Evolutionary conservation across 2,888 invertebrate genomes (phyloP), one percentile per base, ranked within the genome.

Genomic region (Lysandra bellargus): DNA sequence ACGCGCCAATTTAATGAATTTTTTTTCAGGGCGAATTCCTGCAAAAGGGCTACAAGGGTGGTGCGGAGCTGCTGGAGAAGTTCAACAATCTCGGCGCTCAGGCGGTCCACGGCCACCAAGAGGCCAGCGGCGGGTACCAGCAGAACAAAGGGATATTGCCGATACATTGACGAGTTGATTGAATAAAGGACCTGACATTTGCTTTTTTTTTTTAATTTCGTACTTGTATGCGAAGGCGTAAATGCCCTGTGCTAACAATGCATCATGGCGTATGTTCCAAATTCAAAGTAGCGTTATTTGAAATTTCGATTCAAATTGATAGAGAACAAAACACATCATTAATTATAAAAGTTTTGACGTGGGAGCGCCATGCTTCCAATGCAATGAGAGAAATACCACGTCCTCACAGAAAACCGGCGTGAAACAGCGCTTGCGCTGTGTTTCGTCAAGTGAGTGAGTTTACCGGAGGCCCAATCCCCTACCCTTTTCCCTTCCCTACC

Each of bases 41-140:
- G 78, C 95, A 95, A 81, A 95, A 95, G 82, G 95, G 95, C 83
- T 95, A 94, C 88, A 95, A 95, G 80, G 96, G 95, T 14, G 95
- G 94, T 60, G 95, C 95, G 2, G 95, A 95, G 83, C 91, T 94
- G 72, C 91, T 95, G 87, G 95, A 95, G 83, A 94, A 95, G 81
- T 95, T 95, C 87, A 96, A 95, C 85, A 96, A 96, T 81, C 89
- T 95, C 40, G 96, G 96, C 61, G 95, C 95, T 73, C 96, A 96
- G 79, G 95, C 96, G 0, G 88, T 96, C 64, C 92, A 96, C 81
- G 96, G 96, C 0, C 96, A 96, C 83, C 96, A 96, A 82, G 96
- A 96, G 81, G 95, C 95, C 60, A 95, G 91, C 81, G 95, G 95
- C 4, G 95, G 95, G 60, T 95, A 91, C 86, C 93, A 94, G 80